Evolutionary conservation across 1,140 invertebrate genomes (phyloP).

Genomic region (Dendroctonus valens): DNA sequence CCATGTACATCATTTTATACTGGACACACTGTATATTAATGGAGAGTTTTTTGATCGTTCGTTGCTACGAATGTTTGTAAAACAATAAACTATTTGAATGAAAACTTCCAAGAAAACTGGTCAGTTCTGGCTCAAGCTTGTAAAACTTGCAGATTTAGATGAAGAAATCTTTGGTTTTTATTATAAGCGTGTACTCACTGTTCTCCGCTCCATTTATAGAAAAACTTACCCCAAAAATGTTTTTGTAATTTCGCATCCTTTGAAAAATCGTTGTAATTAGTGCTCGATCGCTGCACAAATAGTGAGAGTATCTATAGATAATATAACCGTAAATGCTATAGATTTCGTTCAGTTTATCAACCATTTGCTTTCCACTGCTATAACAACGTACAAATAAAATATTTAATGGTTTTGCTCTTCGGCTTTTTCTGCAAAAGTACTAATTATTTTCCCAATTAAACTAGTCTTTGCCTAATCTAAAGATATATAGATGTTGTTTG

Average conservation of each 20-base stretch:
- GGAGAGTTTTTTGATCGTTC: too few species aligned
- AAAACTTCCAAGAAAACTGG: too few species aligned
- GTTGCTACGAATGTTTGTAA: too few species aligned
- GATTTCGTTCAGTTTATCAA: constrained; percentile 74
- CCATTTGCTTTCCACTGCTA: constrained; percentile 68
- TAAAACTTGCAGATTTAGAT: not conserved
- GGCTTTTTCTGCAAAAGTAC: constrained; percentile 64
- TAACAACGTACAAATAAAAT: constrained; percentile 36
- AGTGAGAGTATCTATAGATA: constrained; percentile 83
- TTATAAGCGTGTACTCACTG: constrained; percentile 56
- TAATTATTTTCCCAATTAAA: too few species aligned
- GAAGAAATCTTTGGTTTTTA: not conserved
- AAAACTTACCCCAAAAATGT: constrained; percentile 61
- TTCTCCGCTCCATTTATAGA: too few species aligned
- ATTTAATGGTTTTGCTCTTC: not conserved
- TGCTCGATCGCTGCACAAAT: constrained; percentile 74
- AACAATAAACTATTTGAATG: too few species aligned
- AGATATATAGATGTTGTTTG: too few species aligned
- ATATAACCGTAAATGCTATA: constrained; percentile 87
- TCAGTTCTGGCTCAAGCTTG: constrained; percentile 58
- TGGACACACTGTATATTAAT: too few species aligned
- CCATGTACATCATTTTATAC: too few species aligned
- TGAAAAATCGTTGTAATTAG: constrained; percentile 79
- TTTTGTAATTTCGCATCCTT: constrained; percentile 73
- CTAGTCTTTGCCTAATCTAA: too few species aligned